Base-by-base conservation (phyloP, 2,888 invertebrate genomes). In the Pristionchus entomophagus region DNA sequence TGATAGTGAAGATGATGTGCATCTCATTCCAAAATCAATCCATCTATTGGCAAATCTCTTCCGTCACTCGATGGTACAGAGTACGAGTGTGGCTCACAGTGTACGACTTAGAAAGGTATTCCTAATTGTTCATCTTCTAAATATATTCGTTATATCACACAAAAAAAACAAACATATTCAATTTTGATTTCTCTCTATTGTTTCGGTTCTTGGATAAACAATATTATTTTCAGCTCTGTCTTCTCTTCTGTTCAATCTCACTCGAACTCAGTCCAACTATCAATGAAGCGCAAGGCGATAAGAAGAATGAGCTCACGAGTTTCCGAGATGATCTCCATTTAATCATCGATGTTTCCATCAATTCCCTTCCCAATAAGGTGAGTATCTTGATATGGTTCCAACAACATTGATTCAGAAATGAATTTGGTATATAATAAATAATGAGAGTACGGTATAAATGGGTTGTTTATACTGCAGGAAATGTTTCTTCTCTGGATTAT, bases 311-410 rank as follows among this genome's bases (percentile, higher is more conserved):
- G n/a, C n/a, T n/a, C n/a, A 6, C 45, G 6, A 45, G 8, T 45
- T 14, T 45, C 6, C 45, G 45, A 45, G 45, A 14, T 10, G 6
- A 45, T 45, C 45, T 10, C 45, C 45, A 10, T 6, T 6, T 45
- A n/a, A n/a, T 6, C 45, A 45, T 14, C 45, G 6, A 6, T 45
- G 45, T 45, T 10, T 62, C 32, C 29, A 26, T 29, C 29, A 29
- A 62, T 32, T 62, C 62, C 62, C 62, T 62, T 32, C 62, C 62
- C 26, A 62, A 62, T 12, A 62, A 62, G 62, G 62, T 62, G 12
- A 14, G 8, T 14, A 45, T 14, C 6, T 14, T 45, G n/a, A n/a
- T n/a, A n/a, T n/a, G n/a, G n/a, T n/a, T n/a, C n/a, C 45, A 10
- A 45, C 45, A 10, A 45, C 45, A 45, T 45, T 45, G 14, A 10